Conservation (phyloP, 2,888 invertebrate genomes). For the Lepas anatifera region DNA sequence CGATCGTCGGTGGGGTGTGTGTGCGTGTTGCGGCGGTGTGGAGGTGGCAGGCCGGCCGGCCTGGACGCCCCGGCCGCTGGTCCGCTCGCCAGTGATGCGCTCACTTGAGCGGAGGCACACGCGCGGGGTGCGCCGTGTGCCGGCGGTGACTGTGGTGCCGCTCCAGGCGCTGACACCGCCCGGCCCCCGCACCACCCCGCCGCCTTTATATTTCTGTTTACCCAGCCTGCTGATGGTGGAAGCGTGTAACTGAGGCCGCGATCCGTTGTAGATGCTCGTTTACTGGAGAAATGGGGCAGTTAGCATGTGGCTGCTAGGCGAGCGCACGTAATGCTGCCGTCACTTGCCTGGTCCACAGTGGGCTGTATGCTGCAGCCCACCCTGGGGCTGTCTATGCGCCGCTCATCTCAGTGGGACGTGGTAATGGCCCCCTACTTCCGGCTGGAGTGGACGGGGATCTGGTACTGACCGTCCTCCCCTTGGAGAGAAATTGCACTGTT, state of each 20-base stretch:
- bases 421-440: too few relatives aligned
- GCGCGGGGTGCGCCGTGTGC: background rate
- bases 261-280: constrained; percentile 7
- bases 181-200: too few relatives aligned
- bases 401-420: too few relatives aligned
- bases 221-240: constrained; percentile 2
- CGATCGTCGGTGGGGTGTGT: too few relatives aligned
- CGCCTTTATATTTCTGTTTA: constrained; percentile 9
- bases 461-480: too few relatives aligned
- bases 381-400: too few relatives aligned
- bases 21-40: background rate
- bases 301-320: background rate
- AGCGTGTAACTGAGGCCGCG: background rate
- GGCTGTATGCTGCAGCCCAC: too few relatives aligned
- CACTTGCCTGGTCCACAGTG: too few relatives aligned
- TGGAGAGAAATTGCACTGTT: too few relatives aligned
- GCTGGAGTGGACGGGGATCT: too few relatives aligned
- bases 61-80: too few relatives aligned
- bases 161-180: background rate
- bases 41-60: background rate
- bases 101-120: background rate
- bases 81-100: background rate
- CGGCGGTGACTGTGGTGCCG: background rate
- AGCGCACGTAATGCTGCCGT: background rate
- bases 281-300: constrained; percentile 3